These are phyloP conservation scores for Jacana jacana DNA, from an alignment of 2,113 vertebrate genomes.

Conservation along the genomic window DNA sequence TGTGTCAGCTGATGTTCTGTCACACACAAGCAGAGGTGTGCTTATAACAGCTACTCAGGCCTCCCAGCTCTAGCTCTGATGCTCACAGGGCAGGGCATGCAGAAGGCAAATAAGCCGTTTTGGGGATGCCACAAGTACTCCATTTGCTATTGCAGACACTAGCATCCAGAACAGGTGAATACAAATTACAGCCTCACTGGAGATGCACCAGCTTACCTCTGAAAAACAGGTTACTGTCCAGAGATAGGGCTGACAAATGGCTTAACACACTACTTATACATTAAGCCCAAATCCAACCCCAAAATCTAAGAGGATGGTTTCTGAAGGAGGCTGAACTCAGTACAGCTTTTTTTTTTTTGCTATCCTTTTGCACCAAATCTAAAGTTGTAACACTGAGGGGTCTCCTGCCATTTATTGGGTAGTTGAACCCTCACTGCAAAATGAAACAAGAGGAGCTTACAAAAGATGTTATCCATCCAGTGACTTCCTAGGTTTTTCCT, in stretches of 20 bases:
- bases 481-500: not conserved
- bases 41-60: not conserved
- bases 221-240: not conserved
- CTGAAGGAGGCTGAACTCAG: not conserved
- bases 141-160: not conserved
- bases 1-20: not conserved
- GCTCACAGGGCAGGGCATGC: not conserved
- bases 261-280: accelerated
- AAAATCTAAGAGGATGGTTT: not conserved
- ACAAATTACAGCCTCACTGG: not conserved
- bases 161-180: not conserved
- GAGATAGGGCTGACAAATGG: not conserved
- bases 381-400: accelerated
- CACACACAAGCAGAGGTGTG: not conserved
- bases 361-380: not conserved
- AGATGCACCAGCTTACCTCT: not conserved
- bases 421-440: not conserved
- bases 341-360: not conserved
- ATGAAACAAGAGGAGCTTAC: not conserved
- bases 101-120: not conserved
- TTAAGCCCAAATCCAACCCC: not conserved
- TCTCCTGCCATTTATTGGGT: not conserved
- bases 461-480: not conserved
- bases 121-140: not conserved
- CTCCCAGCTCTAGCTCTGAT: not conserved